Evolutionary conservation across 2,113 vertebrate genomes (phyloP), one percentile per base, ranked within the genome.

Genomic region (Arothron firmamentum): DNA sequence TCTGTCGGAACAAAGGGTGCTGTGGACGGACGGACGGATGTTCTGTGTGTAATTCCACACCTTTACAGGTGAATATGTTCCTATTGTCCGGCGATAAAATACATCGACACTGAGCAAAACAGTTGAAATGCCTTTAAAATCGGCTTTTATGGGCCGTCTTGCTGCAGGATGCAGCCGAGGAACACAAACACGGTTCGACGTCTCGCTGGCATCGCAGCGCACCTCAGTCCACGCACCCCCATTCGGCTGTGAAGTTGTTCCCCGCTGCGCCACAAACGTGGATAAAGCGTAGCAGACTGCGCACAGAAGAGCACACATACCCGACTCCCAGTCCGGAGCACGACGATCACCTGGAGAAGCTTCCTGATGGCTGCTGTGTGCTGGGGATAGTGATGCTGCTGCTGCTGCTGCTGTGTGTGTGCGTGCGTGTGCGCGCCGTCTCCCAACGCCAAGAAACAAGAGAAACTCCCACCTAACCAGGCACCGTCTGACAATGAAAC

Each of bases 401-500:
- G 50, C 55, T 42, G n/a, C 15, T 53, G 17, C 45, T 25, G 25
- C 25, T 34, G 34, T 4, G 34, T 38, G 34, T 3, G 34, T 38
- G 34, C 11, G 34, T 38, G 8, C 11, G 34, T 48, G 25, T 53
- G 43, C 23, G 50, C 6, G 56, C 54, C n/a, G 23, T 53, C 49
- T 47, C 9, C 43, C 75, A 80, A 71, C 75, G 74, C 75, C 62
- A 78, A 83, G 25, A 80, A 85, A 58, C 79, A 69, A 80, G 80
- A 81, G 87, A 77, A 89, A 87, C 86, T 87, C 87, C 88, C 87
- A 87, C 74, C 83, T 72, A 67, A 71, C 78, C 61, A 92, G 91
- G 91, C 90, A 80, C 70, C 83, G 88, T 93, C 90, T 86, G 78
- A 86, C 87, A 93, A 91, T 90, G 83, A 71, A 72, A 79, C 70